phyloP scores from a whole-genome alignment of 2,113 vertebrate species.

The Brachyhypopomus gauderio region DNA sequence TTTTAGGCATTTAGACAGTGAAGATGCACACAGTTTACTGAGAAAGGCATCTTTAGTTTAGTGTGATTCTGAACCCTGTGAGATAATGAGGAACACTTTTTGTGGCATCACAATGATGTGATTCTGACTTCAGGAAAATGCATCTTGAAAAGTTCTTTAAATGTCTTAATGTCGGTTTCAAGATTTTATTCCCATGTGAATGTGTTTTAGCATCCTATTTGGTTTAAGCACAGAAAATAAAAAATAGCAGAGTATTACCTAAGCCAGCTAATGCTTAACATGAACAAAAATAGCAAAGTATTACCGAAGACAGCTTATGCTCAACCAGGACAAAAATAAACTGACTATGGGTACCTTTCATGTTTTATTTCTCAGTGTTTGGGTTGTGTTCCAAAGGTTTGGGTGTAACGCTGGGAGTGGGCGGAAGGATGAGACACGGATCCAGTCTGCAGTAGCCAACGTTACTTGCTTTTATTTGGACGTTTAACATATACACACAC shows the following conservation, averaged over 20 bases:
- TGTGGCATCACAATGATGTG: background rate
- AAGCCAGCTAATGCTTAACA: background rate
- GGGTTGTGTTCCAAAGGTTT: background rate
- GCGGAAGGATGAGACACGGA: too few relatives aligned
- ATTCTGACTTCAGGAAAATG: constrained; percentile 2
- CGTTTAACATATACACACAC: too few relatives aligned
- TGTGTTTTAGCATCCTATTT: background rate
- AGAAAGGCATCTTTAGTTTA: background rate
- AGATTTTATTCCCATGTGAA: background rate
- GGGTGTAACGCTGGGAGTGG: too few relatives aligned
- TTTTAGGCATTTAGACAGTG: background rate
- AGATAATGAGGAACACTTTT: too few relatives aligned
- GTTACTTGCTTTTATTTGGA: too few relatives aligned
- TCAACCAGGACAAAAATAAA: background rate
- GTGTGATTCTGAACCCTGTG: background rate
- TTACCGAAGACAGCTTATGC: background rate
- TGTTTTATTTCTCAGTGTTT: background rate
- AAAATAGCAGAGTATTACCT: too few relatives aligned
- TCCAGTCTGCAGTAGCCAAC: too few relatives aligned
- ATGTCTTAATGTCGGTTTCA: background rate
- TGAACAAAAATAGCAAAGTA: background rate
- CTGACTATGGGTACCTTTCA: background rate
- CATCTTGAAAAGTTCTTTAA: background rate
- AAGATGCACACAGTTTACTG: background rate
- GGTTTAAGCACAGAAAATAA: background rate